Evolutionary conservation across 2,888 invertebrate genomes (phyloP).

Genomic region (Hermodice carunculata): DNA sequence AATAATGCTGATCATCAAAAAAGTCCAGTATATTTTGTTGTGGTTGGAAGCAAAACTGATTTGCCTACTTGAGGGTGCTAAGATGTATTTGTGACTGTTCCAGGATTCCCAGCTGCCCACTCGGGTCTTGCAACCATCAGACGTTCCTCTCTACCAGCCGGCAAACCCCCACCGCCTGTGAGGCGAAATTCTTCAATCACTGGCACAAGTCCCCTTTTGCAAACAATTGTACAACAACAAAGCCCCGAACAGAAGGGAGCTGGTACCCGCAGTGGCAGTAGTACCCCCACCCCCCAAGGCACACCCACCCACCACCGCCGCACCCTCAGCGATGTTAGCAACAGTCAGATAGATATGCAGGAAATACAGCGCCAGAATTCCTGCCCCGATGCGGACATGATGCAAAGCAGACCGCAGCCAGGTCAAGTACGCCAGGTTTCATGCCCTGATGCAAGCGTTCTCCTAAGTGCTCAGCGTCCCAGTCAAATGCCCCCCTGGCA

Average conservation of each 20-base stretch:
- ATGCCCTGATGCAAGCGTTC: too few species aligned
- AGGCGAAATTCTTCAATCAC: constrained; percentile 61
- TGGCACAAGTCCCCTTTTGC: constrained; percentile 40
- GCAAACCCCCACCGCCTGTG: constrained; percentile 64
- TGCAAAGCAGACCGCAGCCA: too few species aligned
- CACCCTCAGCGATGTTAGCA: constrained; percentile 6
- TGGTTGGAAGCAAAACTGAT: too few species aligned
- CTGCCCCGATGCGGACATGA: not conserved
- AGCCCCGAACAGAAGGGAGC: not conserved
- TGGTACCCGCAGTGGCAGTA: constrained; percentile 13
- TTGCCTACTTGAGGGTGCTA: too few species aligned
- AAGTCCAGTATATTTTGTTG: too few species aligned
- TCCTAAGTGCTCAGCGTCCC: too few species aligned
- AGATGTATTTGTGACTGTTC: too few species aligned
- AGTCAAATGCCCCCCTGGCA: too few species aligned
- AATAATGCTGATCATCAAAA: too few species aligned
- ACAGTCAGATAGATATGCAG: not conserved
- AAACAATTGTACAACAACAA: not conserved
- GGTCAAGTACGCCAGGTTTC: too few species aligned
- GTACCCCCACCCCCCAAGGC: constrained; percentile 18
- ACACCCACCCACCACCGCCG: constrained; percentile 15
- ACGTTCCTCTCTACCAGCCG: constrained; percentile 48
- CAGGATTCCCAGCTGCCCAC: too few species aligned
- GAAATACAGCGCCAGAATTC: not conserved
- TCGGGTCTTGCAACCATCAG: constrained; percentile 40